Evolutionary conservation across 2,113 vertebrate species (phyloP).

Genomic region (Meles meles): DNA sequence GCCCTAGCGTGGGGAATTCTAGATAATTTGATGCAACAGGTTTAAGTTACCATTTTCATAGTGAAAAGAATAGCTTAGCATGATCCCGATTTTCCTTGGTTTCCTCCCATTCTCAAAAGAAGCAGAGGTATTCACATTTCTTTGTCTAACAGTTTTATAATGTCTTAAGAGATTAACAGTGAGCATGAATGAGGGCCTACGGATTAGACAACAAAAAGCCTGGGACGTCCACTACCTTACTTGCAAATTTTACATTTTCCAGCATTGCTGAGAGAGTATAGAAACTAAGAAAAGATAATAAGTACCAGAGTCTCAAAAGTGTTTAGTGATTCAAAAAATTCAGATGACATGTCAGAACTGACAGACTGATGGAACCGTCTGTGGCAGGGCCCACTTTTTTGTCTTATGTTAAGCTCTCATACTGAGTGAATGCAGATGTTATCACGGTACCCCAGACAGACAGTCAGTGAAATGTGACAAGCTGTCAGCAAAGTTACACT

Average conservation of each 20-base stretch:
- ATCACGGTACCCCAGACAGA: constrained; percentile 89
- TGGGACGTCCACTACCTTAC: constrained; percentile 85
- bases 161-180: constrained; percentile 93
- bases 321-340: constrained; percentile 93
- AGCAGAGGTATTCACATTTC: constrained; percentile 89
- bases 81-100: constrained; percentile 90
- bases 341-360: constrained; percentile 91
- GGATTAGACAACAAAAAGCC: constrained; percentile 89
- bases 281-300: constrained; percentile 89
- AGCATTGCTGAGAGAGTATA: constrained; percentile 81
- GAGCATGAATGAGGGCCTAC: constrained; percentile 88
- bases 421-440: constrained; percentile 99
- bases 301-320: constrained; percentile 89
- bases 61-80: constrained; percentile 89
- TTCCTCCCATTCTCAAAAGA: constrained; percentile 90
- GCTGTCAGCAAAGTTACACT: constrained; percentile 90
- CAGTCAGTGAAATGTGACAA: constrained; percentile 90
- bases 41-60: constrained; percentile 88
- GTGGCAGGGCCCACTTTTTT: constrained; percentile 88
- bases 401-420: constrained; percentile 90
- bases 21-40: constrained; percentile 88
- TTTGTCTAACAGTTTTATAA: constrained; percentile 91
- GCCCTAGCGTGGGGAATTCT: constrained; percentile 81
- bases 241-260: constrained; percentile 89
- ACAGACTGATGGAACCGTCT: constrained; percentile 89